Conservation (phyloP, 2,113 vertebrate genomes). For the Diadophis punctatus region DNA sequence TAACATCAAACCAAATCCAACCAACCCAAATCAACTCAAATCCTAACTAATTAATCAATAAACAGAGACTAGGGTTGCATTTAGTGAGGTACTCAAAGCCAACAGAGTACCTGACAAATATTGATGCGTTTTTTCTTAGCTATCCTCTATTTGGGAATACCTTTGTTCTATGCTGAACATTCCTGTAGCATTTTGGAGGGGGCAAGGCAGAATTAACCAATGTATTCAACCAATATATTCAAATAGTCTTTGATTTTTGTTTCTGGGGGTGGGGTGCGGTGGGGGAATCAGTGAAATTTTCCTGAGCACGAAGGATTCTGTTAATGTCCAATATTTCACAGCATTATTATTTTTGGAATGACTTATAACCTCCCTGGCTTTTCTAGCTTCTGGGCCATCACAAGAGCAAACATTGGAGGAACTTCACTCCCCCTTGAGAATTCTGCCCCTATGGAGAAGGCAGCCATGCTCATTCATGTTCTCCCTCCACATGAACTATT, state of each 20-base stretch:
- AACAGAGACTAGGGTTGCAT: background rate
- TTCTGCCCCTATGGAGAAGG: background rate
- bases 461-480: background rate
- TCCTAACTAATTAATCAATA: background rate
- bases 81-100: background rate
- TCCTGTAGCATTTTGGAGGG: background rate
- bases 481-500: background rate
- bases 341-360: background rate
- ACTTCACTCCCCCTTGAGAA: background rate
- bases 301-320: background rate
- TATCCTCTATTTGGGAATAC: background rate
- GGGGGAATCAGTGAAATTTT: background rate
- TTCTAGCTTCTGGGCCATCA: background rate
- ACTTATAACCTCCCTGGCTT: background rate
- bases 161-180: background rate
- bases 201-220: background rate
- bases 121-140: background rate
- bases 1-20: background rate
- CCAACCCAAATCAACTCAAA: background rate
- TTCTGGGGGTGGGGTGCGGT: background rate
- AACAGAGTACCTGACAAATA: background rate
- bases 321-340: background rate
- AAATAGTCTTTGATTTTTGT: background rate
- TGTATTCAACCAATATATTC: background rate
- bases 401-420: background rate